A percentile compares a stretch with the other conserved stretches of the same genome.
These are phyloP conservation scores for Chloebia gouldiae DNA, from an alignment of 2,113 vertebrate species.

Conservation along the genomic window DNA sequence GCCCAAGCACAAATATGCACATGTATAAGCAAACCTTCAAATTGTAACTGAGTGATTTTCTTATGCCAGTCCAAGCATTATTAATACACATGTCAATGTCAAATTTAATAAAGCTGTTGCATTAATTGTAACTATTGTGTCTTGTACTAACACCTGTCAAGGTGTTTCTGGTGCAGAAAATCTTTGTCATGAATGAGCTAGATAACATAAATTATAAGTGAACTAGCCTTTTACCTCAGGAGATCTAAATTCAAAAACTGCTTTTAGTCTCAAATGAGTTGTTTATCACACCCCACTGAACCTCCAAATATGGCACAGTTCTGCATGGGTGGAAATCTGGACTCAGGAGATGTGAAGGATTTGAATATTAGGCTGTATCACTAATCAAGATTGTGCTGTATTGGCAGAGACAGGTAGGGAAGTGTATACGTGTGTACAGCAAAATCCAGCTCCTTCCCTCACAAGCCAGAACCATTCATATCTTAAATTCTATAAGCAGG, in stretches of 20 bases:
- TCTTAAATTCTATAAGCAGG: conserved; percentile 1
- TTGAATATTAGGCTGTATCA: conserved; percentile 30
- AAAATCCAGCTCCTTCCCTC: neutral
- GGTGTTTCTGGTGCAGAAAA: conserved; percentile 58
- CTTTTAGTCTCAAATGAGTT: conserved; percentile 59
- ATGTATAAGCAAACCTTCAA: conserved; percentile 68
- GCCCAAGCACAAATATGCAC: conserved; percentile 44
- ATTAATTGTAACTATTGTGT: conserved; percentile 33
- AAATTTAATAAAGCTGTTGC: conserved; percentile 54
- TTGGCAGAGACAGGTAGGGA: conserved; percentile 22
- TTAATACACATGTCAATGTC: conserved; percentile 60
- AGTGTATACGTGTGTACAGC: neutral
- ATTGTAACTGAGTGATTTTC: conserved; percentile 57
- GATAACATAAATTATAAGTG: conserved; percentile 39
- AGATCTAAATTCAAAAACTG: conserved; percentile 34
- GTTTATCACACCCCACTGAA: conserved; percentile 48
- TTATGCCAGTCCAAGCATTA: conserved; percentile 61
- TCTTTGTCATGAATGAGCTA: conserved; percentile 43
- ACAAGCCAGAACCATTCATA: neutral
- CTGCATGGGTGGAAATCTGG: conserved; percentile 7
- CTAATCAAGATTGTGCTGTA: conserved; percentile 40
- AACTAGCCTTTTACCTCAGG: conserved; percentile 46
- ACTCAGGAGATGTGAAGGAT: neutral
- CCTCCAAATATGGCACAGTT: conserved; percentile 52
- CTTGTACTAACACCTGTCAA: conserved; percentile 55